Conservation (phyloP, 1,140 invertebrate genomes). For the Chironomus tepperi region DNA sequence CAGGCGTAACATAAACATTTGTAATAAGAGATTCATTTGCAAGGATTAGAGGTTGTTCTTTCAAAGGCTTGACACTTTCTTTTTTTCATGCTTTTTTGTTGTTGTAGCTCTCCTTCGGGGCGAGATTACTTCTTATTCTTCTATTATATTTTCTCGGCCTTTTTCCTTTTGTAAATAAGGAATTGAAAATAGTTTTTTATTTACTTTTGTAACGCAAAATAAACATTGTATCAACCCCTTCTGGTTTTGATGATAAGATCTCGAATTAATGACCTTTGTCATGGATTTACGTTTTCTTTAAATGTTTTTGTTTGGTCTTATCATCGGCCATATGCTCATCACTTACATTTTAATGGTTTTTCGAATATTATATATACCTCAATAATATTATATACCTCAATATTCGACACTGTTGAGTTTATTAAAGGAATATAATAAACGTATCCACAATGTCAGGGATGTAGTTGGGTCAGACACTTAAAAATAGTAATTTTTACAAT, state of each 20-base stretch:
- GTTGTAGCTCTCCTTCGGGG: background rate
- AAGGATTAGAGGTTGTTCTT: background rate
- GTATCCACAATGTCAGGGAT: no score
- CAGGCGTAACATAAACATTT: background rate
- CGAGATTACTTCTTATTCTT: background rate
- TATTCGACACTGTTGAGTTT: no score
- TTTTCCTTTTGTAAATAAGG: background rate
- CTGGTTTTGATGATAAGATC: background rate
- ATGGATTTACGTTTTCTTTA: background rate
- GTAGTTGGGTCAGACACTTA: no score
- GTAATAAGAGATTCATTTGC: background rate
- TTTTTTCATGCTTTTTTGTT: background rate
- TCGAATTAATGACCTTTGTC: conserved; percentile 2
- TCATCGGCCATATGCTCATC: background rate
- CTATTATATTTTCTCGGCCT: no score
- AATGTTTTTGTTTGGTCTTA: background rate
- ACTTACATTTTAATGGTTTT: background rate
- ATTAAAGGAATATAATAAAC: no score
- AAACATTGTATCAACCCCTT: background rate
- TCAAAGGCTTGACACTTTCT: background rate
- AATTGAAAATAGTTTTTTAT: background rate
- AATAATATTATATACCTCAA: background rate
- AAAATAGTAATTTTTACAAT: no score
- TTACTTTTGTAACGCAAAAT: background rate
- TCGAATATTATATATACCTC: background rate